phyloP scores from a whole-genome alignment of 2,113 vertebrate genomes.

The Arvicanthis niloticus region DNA sequence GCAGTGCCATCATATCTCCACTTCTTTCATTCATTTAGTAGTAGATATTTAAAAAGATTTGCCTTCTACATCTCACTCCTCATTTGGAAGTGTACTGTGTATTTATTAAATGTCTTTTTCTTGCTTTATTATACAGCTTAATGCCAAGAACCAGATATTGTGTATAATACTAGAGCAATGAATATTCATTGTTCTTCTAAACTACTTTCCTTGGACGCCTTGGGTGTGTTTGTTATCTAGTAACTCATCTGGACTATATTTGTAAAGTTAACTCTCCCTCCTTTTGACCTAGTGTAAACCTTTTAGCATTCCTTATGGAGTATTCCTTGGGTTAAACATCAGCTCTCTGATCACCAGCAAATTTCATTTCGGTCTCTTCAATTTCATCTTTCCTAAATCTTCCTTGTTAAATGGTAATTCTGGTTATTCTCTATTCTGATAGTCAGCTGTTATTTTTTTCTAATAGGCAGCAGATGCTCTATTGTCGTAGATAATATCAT shows the following conservation, averaged over 20 bases:
- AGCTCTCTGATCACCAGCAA: neutral
- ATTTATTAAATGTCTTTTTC: neutral
- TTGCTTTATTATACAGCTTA: neutral
- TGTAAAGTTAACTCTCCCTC: neutral
- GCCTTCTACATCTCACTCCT: neutral
- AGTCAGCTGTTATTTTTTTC: neutral
- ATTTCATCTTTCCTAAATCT: neutral
- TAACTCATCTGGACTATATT: neutral
- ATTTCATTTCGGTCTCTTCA: neutral
- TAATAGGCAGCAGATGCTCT: constrained; percentile 8
- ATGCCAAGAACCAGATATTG: neutral
- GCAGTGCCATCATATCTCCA: neutral
- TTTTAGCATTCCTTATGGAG: neutral
- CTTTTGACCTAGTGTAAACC: neutral
- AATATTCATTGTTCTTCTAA: neutral
- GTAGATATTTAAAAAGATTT: neutral
- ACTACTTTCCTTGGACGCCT: neutral
- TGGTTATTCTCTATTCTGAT: neutral
- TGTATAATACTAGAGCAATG: neutral
- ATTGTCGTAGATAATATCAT: neutral
- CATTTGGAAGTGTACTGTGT: neutral
- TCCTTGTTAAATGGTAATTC: neutral
- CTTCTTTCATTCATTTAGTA: neutral
- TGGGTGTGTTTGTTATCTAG: neutral
- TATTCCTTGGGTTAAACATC: neutral